Conservation (phyloP, 2,113 vertebrate species). For the Nanorana parkeri region DNA sequence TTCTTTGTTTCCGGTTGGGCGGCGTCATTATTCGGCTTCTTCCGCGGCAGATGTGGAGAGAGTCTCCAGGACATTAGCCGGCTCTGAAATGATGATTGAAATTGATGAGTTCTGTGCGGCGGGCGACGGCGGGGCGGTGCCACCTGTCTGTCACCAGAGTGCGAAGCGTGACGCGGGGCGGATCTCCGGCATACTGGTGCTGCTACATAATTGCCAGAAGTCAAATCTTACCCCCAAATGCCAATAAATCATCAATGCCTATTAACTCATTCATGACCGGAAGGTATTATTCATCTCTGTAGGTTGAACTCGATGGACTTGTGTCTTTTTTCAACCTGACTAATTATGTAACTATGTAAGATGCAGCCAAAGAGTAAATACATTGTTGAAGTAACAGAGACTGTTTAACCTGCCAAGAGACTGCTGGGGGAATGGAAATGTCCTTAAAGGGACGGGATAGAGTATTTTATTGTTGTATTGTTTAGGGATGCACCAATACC, state of each 20-base stretch:
- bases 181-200: not conserved
- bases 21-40: constrained; percentile 22
- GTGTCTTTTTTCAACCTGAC: no score
- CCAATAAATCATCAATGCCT: no score
- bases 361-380: no score
- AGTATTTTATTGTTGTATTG: no score
- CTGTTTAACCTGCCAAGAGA: no score
- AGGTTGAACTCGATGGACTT: no score
- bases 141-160: constrained; percentile 26
- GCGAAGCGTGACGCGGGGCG: not conserved
- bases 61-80: constrained; percentile 31
- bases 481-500: no score
- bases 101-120: not conserved
- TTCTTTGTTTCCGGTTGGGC: constrained; percentile 26
- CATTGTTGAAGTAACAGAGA: no score
- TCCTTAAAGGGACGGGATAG: no score
- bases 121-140: not conserved
- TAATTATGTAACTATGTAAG: no score
- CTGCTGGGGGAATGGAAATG: no score
- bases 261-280: not conserved
- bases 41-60: constrained; percentile 19
- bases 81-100: constrained; percentile 29
- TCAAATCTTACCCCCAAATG: not conserved
- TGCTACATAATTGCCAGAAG: not conserved
- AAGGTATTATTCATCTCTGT: not conserved